phyloP scores from a whole-genome alignment of 2,113 vertebrate genomes.

The Ageneiosus marmoratus region DNA sequence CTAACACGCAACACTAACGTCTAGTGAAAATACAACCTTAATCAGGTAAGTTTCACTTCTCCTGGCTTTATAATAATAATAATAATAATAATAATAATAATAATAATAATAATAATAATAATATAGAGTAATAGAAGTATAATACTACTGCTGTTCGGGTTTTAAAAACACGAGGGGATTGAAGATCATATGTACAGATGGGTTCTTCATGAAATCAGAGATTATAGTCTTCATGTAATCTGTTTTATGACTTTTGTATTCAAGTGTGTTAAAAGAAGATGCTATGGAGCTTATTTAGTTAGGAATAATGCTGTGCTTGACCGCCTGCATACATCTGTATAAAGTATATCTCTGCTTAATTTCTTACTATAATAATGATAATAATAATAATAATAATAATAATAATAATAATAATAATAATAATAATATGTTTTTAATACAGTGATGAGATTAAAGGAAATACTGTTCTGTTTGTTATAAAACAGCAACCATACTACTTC shows the following conservation, averaged over 20 bases:
- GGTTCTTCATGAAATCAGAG: not conserved
- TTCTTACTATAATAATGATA: not conserved
- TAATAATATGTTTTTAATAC: too few species aligned
- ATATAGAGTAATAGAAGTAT: not conserved
- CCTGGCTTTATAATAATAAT: not conserved
- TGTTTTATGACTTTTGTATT: not conserved
- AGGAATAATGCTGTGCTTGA: not conserved
- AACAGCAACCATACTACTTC: not conserved
- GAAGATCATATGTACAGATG: not conserved
- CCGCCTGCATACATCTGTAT: not conserved
- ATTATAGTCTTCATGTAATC: not conserved
- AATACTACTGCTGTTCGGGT: not conserved
- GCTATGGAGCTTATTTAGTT: not conserved
- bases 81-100: not conserved
- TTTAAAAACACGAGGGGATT: not conserved
- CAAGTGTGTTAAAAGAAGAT: not conserved
- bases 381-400: too few species aligned
- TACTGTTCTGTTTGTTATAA: not conserved
- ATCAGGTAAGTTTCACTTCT: conserved; percentile 5
- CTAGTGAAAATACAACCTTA: not conserved
- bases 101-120: not conserved
- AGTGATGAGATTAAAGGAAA: not conserved
- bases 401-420: too few species aligned
- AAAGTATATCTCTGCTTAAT: not conserved
- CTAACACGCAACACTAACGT: not conserved